phyloP scores from a whole-genome alignment of 1,140 invertebrate genomes.

The Drosophila willistoni region DNA sequence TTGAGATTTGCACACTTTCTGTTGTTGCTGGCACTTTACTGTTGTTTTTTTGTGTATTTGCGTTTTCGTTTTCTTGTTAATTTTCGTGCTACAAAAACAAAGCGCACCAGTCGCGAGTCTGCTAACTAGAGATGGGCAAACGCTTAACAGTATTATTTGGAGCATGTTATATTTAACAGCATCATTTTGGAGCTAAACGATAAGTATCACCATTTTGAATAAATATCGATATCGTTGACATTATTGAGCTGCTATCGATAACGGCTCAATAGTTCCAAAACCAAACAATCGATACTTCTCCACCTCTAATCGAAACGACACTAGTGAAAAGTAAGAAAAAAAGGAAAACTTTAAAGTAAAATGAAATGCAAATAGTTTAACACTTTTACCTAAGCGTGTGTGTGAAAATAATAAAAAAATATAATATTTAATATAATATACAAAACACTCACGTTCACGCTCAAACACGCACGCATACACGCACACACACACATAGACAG shows the following conservation, averaged over 20 bases:
- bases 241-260: too few species aligned
- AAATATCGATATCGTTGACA: too few species aligned
- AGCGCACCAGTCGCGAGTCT: constrained; percentile 55
- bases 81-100: constrained; percentile 64
- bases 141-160: background rate
- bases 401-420: constrained; percentile 4
- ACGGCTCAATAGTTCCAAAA: background rate
- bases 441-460: background rate
- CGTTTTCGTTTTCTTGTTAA: constrained; percentile 40
- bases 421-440: background rate
- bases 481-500: constrained; percentile 36
- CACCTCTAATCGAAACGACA: constrained; percentile 40
- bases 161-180: too few species aligned
- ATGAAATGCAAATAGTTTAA: background rate
- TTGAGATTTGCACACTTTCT: constrained; percentile 38
- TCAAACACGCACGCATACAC: constrained; percentile 36
- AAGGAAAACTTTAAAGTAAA: constrained; percentile 17
- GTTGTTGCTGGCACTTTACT: constrained; percentile 32
- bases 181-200: too few species aligned
- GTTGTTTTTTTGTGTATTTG: constrained; percentile 54
- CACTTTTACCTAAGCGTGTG: background rate
- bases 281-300: constrained; percentile 3
- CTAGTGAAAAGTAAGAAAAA: constrained; percentile 41
- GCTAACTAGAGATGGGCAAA: constrained; percentile 41
- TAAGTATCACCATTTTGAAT: too few species aligned